Conservation (phyloP, 2,888 invertebrate genomes). For the Nymphalis polychloros region DNA sequence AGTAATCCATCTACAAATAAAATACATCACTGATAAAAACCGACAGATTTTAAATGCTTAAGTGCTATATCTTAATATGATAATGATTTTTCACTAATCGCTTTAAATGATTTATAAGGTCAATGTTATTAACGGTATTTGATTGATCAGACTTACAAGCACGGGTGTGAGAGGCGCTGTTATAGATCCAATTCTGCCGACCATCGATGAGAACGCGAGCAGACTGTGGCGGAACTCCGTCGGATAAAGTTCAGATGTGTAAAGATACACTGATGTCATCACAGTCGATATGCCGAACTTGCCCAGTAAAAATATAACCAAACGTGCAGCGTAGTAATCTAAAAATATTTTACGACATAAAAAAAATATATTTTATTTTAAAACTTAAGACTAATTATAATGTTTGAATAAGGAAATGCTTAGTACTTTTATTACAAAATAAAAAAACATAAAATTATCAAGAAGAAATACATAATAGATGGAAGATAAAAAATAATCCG, state of each 20-base stretch:
- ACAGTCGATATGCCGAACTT: conserved; percentile 85
- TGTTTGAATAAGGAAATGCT: too few species aligned
- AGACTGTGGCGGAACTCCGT: conserved; percentile 85
- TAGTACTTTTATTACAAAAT: too few species aligned
- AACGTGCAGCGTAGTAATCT: conserved; percentile 61
- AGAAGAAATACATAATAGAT: too few species aligned
- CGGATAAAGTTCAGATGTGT: conserved; percentile 87
- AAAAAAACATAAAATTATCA: too few species aligned
- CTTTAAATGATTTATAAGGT: too few species aligned
- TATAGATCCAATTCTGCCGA: conserved; percentile 86
- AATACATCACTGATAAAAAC: neutral
- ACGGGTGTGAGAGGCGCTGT: conserved; percentile 86
- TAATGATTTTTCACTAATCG: too few species aligned
- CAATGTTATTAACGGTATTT: too few species aligned
- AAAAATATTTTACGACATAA: conserved; percentile 14
- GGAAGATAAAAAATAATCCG: too few species aligned
- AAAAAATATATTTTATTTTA: too few species aligned
- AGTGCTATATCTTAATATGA: too few species aligned
- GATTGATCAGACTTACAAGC: conserved; percentile 65
- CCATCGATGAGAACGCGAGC: conserved; percentile 86
- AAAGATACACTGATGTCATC: conserved; percentile 84
- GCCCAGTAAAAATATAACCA: conserved; percentile 81
- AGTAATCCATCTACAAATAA: conserved; percentile 57
- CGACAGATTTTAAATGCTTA: too few species aligned
- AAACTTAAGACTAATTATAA: too few species aligned